A percentile compares a stretch with the other conserved stretches of the same genome.
phyloP scores from a whole-genome alignment of 2,797 vertebrate genomes.

The Erpetoichthys calabaricus region DNA sequence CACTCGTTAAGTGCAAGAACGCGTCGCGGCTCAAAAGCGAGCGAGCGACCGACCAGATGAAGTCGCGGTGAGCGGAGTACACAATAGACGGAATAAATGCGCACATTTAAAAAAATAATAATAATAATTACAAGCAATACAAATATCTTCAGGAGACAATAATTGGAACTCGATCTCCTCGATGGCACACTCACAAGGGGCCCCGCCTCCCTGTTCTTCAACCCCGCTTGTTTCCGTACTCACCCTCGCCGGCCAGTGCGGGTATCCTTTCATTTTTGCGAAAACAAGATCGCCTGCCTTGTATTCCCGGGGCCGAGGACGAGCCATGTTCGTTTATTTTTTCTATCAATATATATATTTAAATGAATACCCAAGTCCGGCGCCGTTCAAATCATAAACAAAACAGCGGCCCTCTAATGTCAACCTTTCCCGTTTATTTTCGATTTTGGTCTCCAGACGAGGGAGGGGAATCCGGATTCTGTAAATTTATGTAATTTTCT shows the following conservation, averaged over 20 bases:
- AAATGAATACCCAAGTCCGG: slow-evolving; percentile 16
- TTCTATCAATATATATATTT: slow-evolving; percentile 9
- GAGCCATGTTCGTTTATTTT: slow-evolving; percentile 56
- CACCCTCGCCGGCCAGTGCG: slow-evolving; percentile 90
- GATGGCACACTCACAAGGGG: slow-evolving; percentile 19
- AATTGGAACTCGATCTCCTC: slow-evolving; percentile 8
- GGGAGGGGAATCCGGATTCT: too few species aligned
- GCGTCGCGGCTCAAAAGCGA: too few species aligned
- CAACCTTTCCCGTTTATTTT: slow-evolving; percentile 18
- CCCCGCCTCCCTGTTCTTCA: slow-evolving; percentile 35
- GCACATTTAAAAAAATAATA: slow-evolving; percentile 1
- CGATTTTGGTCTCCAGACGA: slow-evolving; percentile 30
- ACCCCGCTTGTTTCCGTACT: slow-evolving; percentile 48
- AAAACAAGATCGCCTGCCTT: slow-evolving; percentile 86
- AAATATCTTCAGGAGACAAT: slow-evolving; percentile 5
- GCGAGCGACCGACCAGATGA: too few species aligned
- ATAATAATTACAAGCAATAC: slow-evolving; percentile 3
- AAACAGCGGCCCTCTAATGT: slow-evolving; percentile 29
- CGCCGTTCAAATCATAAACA: slow-evolving; percentile 20
- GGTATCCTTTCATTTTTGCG: slow-evolving; percentile 89
- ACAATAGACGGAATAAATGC: too few species aligned
- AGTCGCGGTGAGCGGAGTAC: neutral
- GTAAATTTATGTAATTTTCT: too few species aligned
- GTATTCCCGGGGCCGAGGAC: slow-evolving; percentile 82
- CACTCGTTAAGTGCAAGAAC: too few species aligned